Percentiles rank a stretch among this genome's conserved stretches.
These are phyloP conservation scores for Thalpophila matura DNA, from an alignment of 2,888 invertebrate genomes.

Conservation along the genomic window DNA sequence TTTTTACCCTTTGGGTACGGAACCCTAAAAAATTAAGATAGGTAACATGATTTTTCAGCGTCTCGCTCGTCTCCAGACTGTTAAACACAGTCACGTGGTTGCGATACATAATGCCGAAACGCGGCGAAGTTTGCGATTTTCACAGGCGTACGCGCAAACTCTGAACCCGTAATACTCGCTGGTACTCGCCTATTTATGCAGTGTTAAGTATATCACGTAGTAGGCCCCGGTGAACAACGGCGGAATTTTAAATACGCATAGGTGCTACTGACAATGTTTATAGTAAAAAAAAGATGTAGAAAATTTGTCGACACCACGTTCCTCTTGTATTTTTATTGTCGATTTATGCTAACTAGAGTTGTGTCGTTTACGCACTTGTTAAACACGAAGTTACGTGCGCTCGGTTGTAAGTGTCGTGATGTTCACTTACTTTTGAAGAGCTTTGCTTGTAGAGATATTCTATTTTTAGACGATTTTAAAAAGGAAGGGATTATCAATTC, in stretches of 20 bases:
- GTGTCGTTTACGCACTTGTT: slow-evolving; percentile 59
- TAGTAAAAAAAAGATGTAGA: slow-evolving; percentile 75
- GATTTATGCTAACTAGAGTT: slow-evolving; percentile 76
- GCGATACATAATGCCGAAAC: slow-evolving; percentile 58
- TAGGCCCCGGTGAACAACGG: slow-evolving; percentile 77
- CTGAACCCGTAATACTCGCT: slow-evolving; percentile 72
- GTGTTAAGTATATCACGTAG: slow-evolving; percentile 88
- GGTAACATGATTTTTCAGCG: slow-evolving; percentile 45
- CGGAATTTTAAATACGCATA: slow-evolving; percentile 87
- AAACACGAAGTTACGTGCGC: slow-evolving; percentile 67
- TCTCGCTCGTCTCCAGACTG: slow-evolving; percentile 63
- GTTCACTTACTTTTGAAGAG: slow-evolving; percentile 45
- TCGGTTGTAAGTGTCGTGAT: slow-evolving; percentile 30
- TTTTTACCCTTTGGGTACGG: too few relatives aligned
- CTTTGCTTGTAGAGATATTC: neutral
- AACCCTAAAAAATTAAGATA: slow-evolving; percentile 16
- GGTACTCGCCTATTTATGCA: slow-evolving; percentile 78
- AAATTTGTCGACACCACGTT: slow-evolving; percentile 69
- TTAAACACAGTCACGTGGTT: slow-evolving; percentile 68
- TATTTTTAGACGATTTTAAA: neutral
- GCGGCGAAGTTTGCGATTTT: slow-evolving; percentile 58
- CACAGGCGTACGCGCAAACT: slow-evolving; percentile 73
- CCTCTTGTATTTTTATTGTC: slow-evolving; percentile 78
- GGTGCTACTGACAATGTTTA: slow-evolving; percentile 84
- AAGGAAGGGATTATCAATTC: too few relatives aligned